phyloP scores from a whole-genome alignment of 2,797 vertebrate species.

The Oophaga sylvatica region DNA sequence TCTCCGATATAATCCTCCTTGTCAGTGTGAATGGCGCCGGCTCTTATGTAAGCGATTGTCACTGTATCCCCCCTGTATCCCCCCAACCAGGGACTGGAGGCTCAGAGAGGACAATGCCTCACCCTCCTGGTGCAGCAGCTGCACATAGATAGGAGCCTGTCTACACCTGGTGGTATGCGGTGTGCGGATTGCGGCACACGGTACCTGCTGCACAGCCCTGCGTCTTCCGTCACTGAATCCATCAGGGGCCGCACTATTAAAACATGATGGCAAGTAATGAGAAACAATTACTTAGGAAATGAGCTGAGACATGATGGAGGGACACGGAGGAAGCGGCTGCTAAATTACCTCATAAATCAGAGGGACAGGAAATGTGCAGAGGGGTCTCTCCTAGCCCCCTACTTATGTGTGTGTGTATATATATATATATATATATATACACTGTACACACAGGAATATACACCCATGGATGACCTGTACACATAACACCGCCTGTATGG shows the following conservation, averaged over 20 bases:
- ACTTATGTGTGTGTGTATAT: too few relatives aligned
- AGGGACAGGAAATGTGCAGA: constrained; percentile 73
- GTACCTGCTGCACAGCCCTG: constrained; percentile 56
- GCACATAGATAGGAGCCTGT: not conserved
- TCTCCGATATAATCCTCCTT: constrained; percentile 46
- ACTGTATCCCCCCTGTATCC: constrained; percentile 24
- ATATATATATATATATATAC: too few relatives aligned
- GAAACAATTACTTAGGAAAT: constrained; percentile 90
- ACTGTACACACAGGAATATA: not conserved
- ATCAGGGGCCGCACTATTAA: constrained; percentile 92
- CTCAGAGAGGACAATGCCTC: constrained; percentile 11
- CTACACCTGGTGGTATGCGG: too few relatives aligned
- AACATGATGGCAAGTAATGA: constrained; percentile 89
- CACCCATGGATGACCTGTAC: not conserved
- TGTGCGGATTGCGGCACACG: too few relatives aligned
- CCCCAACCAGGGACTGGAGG: constrained; percentile 13
- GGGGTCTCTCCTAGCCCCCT: too few relatives aligned
- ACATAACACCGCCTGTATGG: not conserved
- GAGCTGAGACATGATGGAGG: constrained; percentile 81
- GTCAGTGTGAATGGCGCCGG: constrained; percentile 9
- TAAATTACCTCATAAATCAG: constrained; percentile 91
- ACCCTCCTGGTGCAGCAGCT: too few relatives aligned
- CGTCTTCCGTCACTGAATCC: constrained; percentile 76
- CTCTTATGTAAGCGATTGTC: constrained; percentile 34
- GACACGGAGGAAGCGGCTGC: constrained; percentile 69